A percentile compares a stretch with the other conserved stretches of the same genome.
These are phyloP conservation scores for Pheosia gnoma DNA, from an alignment of 2,888 invertebrate genomes.

Conservation along the genomic window DNA sequence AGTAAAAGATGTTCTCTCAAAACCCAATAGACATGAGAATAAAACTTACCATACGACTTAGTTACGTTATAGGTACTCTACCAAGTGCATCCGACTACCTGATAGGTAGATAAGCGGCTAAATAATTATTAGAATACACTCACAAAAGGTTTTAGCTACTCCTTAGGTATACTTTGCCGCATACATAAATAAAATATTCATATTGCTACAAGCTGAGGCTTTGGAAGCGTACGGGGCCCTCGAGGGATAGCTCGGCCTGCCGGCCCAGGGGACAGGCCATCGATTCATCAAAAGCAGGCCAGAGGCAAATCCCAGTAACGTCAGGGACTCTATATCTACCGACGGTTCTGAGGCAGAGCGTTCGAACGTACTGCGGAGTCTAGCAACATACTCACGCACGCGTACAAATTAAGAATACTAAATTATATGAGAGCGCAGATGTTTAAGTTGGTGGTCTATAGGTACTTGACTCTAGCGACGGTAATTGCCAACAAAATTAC, in stretches of 20 bases:
- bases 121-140: too few species aligned
- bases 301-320: conserved; percentile 45
- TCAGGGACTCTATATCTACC: conserved; percentile 21
- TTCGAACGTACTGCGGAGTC: conserved; percentile 25
- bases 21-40: too few species aligned
- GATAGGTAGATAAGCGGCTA: too few species aligned
- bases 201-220: conserved; percentile 32
- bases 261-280: conserved; percentile 52
- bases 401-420: neutral
- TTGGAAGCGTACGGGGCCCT: conserved; percentile 20
- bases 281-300: conserved; percentile 63
- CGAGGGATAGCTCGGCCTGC: conserved; percentile 44
- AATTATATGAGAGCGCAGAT: conserved; percentile 1
- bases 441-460: neutral
- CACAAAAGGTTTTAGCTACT: too few species aligned
- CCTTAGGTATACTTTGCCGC: too few species aligned
- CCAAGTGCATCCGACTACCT: too few species aligned
- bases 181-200: conserved; percentile 6
- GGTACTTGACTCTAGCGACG: neutral
- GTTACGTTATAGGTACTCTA: too few species aligned
- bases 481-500: too few species aligned
- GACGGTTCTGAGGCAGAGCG: conserved; percentile 29
- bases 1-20: too few species aligned
- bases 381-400: conserved; percentile 22
- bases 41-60: too few species aligned